These are phyloP conservation scores for Falco peregrinus DNA, from an alignment of 2,797 vertebrate genomes.

Conservation along the genomic window DNA sequence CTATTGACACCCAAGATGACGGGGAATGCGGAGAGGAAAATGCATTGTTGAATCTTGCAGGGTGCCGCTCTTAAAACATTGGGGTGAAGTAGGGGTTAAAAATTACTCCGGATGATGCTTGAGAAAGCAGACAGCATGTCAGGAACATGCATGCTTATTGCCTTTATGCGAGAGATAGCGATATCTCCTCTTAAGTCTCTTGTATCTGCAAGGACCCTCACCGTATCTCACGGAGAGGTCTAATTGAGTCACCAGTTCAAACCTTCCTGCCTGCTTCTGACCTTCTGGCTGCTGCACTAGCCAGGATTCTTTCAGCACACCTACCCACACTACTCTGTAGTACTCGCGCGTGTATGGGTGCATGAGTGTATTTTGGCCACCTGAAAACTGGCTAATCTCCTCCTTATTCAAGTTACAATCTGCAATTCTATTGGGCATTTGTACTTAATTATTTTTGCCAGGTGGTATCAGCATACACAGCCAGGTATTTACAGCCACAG, in stretches of 20 bases:
- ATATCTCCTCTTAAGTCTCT: neutral
- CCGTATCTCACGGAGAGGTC: neutral
- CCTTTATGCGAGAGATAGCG: neutral
- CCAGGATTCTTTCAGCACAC: neutral
- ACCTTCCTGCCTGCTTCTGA: neutral
- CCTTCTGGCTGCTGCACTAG: neutral
- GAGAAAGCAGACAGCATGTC: conserved; percentile 47
- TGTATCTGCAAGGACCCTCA: neutral
- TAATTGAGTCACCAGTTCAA: neutral
- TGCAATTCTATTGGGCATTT: neutral
- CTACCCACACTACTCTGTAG: neutral
- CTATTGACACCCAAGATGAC: neutral
- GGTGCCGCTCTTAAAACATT: neutral
- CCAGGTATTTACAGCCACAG: neutral
- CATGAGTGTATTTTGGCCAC: neutral
- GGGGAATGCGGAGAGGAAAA: neutral
- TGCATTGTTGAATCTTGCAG: neutral
- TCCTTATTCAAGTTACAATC: neutral
- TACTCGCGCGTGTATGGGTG: neutral
- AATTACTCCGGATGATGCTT: conserved; percentile 21
- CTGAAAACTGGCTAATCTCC: neutral
- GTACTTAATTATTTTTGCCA: neutral
- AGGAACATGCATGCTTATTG: conserved; percentile 10
- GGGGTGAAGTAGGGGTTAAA: conserved; percentile 55
- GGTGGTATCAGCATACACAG: neutral